Evolutionary conservation across 2,888 invertebrate species (phyloP).

Genomic region (Ornithoptera alexandrae): DNA sequence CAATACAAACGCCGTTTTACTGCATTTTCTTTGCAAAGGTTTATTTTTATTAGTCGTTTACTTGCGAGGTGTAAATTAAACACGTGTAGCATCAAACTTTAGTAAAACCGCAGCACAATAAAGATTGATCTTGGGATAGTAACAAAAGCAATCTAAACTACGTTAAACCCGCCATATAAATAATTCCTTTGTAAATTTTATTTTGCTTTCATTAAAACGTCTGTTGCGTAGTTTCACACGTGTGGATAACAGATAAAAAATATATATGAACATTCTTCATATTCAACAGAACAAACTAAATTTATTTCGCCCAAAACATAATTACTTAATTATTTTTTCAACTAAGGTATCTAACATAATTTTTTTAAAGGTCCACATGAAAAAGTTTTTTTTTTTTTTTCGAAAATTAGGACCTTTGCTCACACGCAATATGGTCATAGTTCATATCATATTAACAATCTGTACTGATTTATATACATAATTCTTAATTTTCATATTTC

Average conservation of each 20-base stretch:
- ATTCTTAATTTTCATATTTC: too few species aligned
- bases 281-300: not conserved
- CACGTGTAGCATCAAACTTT: constrained; percentile 18
- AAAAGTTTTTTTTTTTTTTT: too few species aligned
- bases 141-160: not conserved
- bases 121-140: constrained; percentile 17
- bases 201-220: not conserved
- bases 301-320: not conserved
- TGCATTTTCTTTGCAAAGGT: not conserved
- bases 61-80: constrained; percentile 15
- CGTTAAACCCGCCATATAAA: not conserved
- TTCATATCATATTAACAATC: too few species aligned
- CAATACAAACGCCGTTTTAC: constrained; percentile 11
- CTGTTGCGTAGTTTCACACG: not conserved
- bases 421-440: too few species aligned
- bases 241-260: not conserved
- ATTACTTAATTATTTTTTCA: not conserved
- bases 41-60: constrained; percentile 24
- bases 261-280: not conserved
- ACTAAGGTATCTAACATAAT: too few species aligned
- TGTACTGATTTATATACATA: too few species aligned
- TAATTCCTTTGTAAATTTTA: not conserved
- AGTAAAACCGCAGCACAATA: constrained; percentile 12
- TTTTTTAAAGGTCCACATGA: too few species aligned
- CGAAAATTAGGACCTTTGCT: too few species aligned